Conservation (phyloP, 1,140 invertebrate species). For the Leptopilina clavipes region DNA sequence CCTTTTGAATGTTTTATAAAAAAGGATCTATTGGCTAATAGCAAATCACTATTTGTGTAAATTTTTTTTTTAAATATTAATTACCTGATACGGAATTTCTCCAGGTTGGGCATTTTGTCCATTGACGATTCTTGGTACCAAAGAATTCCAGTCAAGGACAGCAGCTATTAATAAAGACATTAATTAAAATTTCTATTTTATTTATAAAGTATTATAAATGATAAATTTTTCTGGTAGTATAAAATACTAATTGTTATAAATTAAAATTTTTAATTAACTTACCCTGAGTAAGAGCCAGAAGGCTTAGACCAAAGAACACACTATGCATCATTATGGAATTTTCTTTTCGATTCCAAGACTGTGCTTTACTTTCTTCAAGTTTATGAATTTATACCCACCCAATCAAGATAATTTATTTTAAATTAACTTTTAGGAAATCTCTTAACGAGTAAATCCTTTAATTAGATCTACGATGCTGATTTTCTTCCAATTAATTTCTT, state of each 20-base stretch:
- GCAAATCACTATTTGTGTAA: too few relatives aligned
- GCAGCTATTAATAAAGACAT: not conserved
- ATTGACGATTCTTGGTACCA: slow-evolving; percentile 49
- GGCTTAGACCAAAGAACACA: not conserved
- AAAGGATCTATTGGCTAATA: too few relatives aligned
- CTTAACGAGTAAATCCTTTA: too few relatives aligned
- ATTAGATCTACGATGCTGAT: too few relatives aligned
- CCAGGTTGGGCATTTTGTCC: slow-evolving; percentile 51
- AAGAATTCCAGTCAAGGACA: not conserved
- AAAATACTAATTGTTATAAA: too few relatives aligned
- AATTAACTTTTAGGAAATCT: too few relatives aligned
- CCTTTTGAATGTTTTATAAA: too few relatives aligned
- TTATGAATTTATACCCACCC: not conserved
- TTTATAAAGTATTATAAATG: too few relatives aligned
- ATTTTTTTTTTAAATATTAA: not conserved
- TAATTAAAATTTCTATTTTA: not conserved
- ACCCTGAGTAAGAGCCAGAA: not conserved
- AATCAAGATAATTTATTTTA: too few relatives aligned
- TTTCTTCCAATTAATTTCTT: too few relatives aligned
- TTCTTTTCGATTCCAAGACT: not conserved
- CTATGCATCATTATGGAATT: not conserved
- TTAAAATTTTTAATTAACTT: not conserved
- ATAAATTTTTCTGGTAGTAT: too few relatives aligned
- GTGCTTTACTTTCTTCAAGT: not conserved
- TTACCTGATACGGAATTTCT: slow-evolving; percentile 62